These are phyloP conservation scores for Tor tambroides DNA, from an alignment of 2,113 vertebrate genomes.

Conservation along the genomic window DNA sequence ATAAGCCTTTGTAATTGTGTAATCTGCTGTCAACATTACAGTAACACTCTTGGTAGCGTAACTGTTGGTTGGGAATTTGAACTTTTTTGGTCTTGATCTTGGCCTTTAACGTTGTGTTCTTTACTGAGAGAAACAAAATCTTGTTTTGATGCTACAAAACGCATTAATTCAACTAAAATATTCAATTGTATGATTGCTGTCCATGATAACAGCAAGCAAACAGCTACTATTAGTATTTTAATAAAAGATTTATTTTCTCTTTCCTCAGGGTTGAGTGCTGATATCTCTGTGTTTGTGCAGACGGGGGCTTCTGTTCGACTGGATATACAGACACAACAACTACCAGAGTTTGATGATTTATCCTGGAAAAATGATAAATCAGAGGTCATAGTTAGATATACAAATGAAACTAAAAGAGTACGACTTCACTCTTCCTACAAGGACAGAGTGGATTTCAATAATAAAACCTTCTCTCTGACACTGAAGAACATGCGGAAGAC, in stretches of 20 bases:
- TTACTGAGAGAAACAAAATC: not conserved
- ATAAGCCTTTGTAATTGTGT: not conserved
- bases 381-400: not conserved
- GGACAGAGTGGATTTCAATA: not conserved
- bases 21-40: not conserved
- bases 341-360: not conserved
- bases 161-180: not conserved
- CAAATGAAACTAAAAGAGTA: accelerated
- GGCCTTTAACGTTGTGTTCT: not conserved
- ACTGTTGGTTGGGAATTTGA: not conserved
- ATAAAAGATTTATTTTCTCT: not conserved
- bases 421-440: not conserved
- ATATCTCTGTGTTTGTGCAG: not conserved
- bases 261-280: conserved; percentile 12
- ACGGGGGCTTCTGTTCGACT: not conserved
- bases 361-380: not conserved
- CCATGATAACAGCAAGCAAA: not conserved
- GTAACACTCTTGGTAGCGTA: not conserved
- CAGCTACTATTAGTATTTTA: not conserved
- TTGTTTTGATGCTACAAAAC: not conserved
- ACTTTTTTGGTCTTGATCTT: not conserved
- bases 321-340: not conserved
- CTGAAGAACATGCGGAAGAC: too few relatives aligned
- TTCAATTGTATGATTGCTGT: not conserved
- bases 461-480: too few relatives aligned